Evolutionary conservation across 2,113 vertebrate species (phyloP), one percentile per base, ranked within the genome.

Genomic region (Pelvicachromis taeniatus): DNA sequence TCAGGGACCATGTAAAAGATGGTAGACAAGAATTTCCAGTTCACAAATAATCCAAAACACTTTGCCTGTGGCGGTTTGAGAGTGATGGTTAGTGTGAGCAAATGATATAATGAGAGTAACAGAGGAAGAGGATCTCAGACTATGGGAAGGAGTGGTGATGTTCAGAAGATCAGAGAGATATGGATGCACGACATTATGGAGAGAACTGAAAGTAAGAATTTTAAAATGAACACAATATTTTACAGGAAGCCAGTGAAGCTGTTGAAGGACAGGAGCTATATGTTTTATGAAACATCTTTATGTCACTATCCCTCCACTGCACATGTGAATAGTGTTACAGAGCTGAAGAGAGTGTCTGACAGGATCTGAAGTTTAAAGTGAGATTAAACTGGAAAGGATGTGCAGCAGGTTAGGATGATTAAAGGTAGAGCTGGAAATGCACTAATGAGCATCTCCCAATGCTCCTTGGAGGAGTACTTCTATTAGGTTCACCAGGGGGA

Each of bases 181-280:
- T 63, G 59, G 2, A 21, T 0, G 0, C 13, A 38, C 38, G 33
- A 63, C 19, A 63, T 63, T 63, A 63, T 63, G 59, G 33, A 63
- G 19, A 5, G 59, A 63, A 10, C 38, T 33, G 33, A 33, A 33
- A 33, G 33, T 33, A 33, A 33, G 33, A 33, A 33, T 7, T 26
- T 56, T 21, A 38, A 13, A 63, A 38, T 63, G 21, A 63, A 0
- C 59, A 5, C 2, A 0, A 63, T 38, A 0, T 21, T 38, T 38
- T 63, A 63, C 4, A 38, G 59, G 33, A 38, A 38, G 59, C 33
- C 33, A 13, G 33, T 38, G 19, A 63, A 63, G 33, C 59, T 63
- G 6, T 21, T 63, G 6, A 63, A 63, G 0, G 33, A 63, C 19
- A 21, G 59, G 33, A 38, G 11, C 59, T 13, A 0, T 21, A 38